phyloP scores from a whole-genome alignment of 2,888 invertebrate genomes.

The Himalopsyche anomala region DNA sequence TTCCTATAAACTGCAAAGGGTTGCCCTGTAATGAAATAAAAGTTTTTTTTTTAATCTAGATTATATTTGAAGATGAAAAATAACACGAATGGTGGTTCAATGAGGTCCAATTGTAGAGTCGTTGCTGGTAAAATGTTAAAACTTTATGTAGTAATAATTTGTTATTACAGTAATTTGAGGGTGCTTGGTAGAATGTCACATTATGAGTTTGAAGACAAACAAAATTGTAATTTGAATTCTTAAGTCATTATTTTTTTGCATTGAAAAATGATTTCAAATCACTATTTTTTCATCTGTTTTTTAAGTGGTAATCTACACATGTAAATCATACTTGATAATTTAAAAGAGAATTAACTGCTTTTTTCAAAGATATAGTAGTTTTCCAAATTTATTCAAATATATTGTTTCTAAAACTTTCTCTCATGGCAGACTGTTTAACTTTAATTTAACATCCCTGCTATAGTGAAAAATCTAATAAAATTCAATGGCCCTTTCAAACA shows the following conservation, averaged over 20 bases:
- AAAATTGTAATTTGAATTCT: neutral
- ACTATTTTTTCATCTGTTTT: neutral
- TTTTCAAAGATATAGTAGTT: too few relatives aligned
- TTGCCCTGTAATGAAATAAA: slow-evolving; percentile 18
- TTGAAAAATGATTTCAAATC: too few relatives aligned
- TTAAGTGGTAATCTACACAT: neutral
- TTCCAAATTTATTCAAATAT: too few relatives aligned
- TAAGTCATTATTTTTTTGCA: too few relatives aligned
- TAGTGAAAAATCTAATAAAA: too few relatives aligned
- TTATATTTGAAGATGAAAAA: neutral
- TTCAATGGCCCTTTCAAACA: too few relatives aligned
- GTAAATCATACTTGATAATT: neutral
- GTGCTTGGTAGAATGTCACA: slow-evolving; percentile 36
- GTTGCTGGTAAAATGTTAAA: slow-evolving; percentile 17
- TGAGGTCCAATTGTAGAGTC: slow-evolving; percentile 37
- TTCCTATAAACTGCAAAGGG: slow-evolving; percentile 19
- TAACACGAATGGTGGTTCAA: slow-evolving; percentile 9
- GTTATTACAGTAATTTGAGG: slow-evolving; percentile 8
- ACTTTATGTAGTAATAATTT: slow-evolving; percentile 1
- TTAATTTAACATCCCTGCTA: too few relatives aligned
- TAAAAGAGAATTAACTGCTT: too few relatives aligned
- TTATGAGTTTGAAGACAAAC: neutral
- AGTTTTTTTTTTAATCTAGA: neutral
- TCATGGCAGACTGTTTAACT: too few relatives aligned
- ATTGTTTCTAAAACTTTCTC: too few relatives aligned